phyloP scores from a whole-genome alignment of 2,797 vertebrate genomes.

The Rhynchotus rufescens region DNA sequence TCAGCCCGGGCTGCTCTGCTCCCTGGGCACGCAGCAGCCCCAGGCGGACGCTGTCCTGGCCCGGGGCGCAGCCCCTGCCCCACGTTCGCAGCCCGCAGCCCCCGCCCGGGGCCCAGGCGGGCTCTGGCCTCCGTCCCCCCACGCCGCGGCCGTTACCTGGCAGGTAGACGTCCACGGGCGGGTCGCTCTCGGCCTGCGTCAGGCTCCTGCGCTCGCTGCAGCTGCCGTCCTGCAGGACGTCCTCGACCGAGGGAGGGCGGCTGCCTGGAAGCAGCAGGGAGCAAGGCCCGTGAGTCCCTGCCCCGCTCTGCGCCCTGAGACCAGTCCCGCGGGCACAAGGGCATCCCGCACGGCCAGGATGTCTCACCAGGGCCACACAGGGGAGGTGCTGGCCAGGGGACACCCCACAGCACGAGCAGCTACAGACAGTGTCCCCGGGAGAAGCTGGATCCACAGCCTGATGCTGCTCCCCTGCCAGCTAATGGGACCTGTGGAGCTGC shows the following conservation, averaged over 20 bases:
- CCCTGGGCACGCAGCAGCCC: accelerated
- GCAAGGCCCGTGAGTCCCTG: background rate
- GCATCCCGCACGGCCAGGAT: background rate
- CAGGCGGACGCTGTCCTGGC: accelerated
- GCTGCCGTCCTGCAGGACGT: conserved; percentile 89
- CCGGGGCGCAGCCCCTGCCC: accelerated
- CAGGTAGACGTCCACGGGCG: conserved; percentile 85
- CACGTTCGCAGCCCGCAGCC: accelerated
- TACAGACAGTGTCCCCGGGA: background rate
- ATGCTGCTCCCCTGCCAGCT: background rate
- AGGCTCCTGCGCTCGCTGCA: conserved; percentile 84
- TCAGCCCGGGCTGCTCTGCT: background rate
- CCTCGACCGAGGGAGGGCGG: conserved; percentile 82
- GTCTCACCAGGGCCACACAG: background rate
- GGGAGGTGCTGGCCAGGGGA: background rate
- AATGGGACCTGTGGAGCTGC: background rate
- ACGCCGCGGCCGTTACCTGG: conserved; percentile 79
- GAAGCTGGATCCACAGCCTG: background rate
- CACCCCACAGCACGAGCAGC: background rate
- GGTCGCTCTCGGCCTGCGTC: conserved; percentile 83
- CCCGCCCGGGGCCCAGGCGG: accelerated
- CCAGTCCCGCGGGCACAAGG: background rate
- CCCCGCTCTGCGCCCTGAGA: background rate
- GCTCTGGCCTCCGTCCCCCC: background rate
- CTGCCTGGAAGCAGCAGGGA: conserved; percentile 77